phyloP scores from a whole-genome alignment of 2,797 vertebrate species.

The Hipposideros larvatus region DNA sequence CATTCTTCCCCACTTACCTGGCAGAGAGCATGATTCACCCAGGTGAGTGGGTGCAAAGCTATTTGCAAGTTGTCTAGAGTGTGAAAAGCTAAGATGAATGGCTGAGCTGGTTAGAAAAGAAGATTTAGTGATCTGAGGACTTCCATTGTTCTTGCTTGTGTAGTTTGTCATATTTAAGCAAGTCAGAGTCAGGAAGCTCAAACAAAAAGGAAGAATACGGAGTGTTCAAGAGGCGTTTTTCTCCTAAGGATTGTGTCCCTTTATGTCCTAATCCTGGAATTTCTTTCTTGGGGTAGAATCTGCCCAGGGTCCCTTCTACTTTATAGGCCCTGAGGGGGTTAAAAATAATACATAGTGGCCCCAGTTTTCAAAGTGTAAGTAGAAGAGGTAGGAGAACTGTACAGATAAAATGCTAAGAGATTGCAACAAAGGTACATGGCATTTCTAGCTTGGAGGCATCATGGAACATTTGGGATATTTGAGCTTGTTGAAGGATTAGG shows the following conservation, averaged over 20 bases:
- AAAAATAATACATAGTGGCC: background rate
- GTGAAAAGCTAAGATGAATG: conserved; percentile 48
- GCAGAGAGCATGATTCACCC: conserved; percentile 53
- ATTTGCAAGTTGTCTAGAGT: conserved; percentile 68
- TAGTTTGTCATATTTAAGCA: conserved; percentile 67
- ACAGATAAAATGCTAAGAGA: background rate
- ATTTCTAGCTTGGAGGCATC: background rate
- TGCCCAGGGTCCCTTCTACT: background rate
- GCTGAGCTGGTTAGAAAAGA: conserved; percentile 37
- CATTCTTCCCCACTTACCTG: conserved; percentile 38
- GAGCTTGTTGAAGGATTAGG: background rate
- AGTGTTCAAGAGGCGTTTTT: background rate
- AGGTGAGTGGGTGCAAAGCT: conserved; percentile 73
- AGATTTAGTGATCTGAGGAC: conserved; percentile 63
- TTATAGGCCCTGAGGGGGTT: background rate
- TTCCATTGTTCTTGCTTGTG: conserved; percentile 65
- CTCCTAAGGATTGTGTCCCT: background rate
- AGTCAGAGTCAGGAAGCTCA: background rate
- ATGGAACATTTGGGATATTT: background rate
- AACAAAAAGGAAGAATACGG: background rate
- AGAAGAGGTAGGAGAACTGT: background rate
- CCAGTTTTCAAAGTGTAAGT: background rate
- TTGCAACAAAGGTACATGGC: background rate
- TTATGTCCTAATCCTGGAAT: conserved; percentile 8
- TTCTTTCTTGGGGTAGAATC: background rate